A percentile compares a stretch with the other conserved stretches of the same genome.
Conservation (phyloP, 2,797 vertebrate genomes). For the Spinus olivaceus region DNA sequence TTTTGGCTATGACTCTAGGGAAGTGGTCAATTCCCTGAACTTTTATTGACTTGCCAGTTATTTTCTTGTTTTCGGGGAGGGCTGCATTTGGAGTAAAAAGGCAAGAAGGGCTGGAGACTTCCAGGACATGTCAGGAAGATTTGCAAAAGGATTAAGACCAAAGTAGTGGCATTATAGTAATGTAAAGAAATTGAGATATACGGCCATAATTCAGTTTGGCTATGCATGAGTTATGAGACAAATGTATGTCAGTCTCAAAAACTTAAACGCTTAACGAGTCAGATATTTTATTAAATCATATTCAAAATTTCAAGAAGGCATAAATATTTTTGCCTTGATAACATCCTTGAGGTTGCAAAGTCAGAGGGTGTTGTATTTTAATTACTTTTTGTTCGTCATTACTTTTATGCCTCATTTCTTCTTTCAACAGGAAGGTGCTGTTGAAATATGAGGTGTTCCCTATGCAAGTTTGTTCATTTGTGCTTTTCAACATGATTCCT, state of each 20-base stretch:
- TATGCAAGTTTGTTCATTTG: neutral
- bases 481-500: neutral
- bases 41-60: neutral
- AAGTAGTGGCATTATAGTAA: neutral
- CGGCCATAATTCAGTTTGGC: neutral
- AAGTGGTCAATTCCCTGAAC: neutral
- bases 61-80: neutral
- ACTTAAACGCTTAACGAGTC: neutral
- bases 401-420: neutral
- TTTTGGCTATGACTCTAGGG: neutral
- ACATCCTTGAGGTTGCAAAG: neutral
- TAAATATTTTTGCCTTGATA: neutral
- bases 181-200: neutral
- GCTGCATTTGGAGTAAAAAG: neutral
- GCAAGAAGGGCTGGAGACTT: neutral
- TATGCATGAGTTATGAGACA: neutral
- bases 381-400: neutral
- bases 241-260: neutral
- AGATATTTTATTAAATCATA: neutral
- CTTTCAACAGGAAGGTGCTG: neutral
- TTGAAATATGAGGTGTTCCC: neutral
- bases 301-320: neutral
- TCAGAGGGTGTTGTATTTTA: neutral
- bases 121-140: neutral
- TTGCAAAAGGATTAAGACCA: neutral